Evolutionary conservation across 2,113 vertebrate genomes (phyloP), one percentile per base, ranked within the genome.

Genomic region (Progne subis): DNA sequence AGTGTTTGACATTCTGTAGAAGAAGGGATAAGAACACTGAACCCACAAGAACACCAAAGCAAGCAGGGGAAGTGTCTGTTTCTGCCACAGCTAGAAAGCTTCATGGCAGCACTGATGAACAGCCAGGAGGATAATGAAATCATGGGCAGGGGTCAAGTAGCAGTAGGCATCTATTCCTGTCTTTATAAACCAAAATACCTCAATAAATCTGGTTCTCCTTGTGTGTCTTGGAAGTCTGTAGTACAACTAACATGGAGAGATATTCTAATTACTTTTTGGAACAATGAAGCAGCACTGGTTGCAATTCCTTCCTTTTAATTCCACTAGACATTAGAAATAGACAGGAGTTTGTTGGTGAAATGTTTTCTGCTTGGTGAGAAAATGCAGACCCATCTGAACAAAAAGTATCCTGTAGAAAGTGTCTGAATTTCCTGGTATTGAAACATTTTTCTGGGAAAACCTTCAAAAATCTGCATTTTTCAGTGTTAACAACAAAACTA

Each of bases 161-260:
- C 25, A 31, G 39, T 82, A 72, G n/a, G 14, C 43, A 68, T 83
- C 43, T 72, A 24, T 65, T 90, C 88, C n/a, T 69, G 28, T 53
- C 64, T 81, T 78, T 78, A 37, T 52, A 57, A 92, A 82, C 13
- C 11, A 76, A 75, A 55, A 79, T 56, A 72, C 19, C 90, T 98
- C 98, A 98, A 97, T 97, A 98, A 97, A 97, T 98, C 96, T 97
- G 85, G 80, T 96, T 98, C 92, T 95, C 96, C 96, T 96, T 98
- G 98, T 86, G 87, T 98, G 85, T 96, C 97, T 95, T 97, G 95
- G 97, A 86, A 97, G 95, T 96, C 98, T 98, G 96, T 98, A 98
- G 98, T 97, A 97, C 98, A 98, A 98, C 95, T 97, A 96, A 90
- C 61, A 88, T 28, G 59, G 94, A 88, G 47, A 81, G 53, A 79